A percentile compares a stretch with the other conserved stretches of the same genome.
Evolutionary conservation across 2,113 vertebrate species (phyloP).

Genomic region (Aphyosemion australe): DNA sequence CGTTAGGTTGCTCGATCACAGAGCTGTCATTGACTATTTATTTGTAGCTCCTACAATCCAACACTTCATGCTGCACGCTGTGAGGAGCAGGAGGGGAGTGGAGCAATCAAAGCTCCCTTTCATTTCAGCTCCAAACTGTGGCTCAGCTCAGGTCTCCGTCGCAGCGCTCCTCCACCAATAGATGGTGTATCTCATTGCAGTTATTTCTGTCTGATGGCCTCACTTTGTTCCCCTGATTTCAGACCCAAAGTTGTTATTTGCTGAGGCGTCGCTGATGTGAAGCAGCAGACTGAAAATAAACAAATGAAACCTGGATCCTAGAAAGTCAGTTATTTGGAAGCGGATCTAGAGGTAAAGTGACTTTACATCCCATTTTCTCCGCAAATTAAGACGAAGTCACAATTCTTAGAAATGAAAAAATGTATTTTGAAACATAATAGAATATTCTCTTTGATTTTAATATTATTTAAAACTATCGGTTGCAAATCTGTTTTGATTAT

Average conservation of each 20-base stretch:
- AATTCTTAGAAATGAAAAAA: background rate
- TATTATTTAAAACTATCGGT: no score
- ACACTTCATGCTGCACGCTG: conserved; percentile 78
- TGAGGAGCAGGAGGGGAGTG: conserved; percentile 11
- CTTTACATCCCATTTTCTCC: background rate
- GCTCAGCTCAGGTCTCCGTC: conserved; percentile 47
- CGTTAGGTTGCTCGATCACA: conserved; percentile 76
- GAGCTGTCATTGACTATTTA: conserved; percentile 89
- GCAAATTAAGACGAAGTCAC: conserved; percentile 1
- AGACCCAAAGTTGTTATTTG: conserved; percentile 34
- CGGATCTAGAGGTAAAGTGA: conserved; percentile 4
- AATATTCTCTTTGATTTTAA: no score
- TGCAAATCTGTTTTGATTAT: no score
- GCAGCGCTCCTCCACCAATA: conserved; percentile 50
- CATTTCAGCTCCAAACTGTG: conserved; percentile 65
- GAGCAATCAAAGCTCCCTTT: conserved; percentile 75
- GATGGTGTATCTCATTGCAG: conserved; percentile 34
- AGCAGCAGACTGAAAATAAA: background rate
- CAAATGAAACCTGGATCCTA: background rate
- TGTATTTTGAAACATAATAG: no score
- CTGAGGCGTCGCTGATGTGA: conserved; percentile 3
- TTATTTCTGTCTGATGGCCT: conserved; percentile 46
- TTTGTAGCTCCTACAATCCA: conserved; percentile 84
- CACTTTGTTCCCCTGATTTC: conserved; percentile 29
- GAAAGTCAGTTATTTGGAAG: conserved; percentile 9